Conservation (phyloP, 2,797 vertebrate species). For the Acipenser transmontanus region DNA sequence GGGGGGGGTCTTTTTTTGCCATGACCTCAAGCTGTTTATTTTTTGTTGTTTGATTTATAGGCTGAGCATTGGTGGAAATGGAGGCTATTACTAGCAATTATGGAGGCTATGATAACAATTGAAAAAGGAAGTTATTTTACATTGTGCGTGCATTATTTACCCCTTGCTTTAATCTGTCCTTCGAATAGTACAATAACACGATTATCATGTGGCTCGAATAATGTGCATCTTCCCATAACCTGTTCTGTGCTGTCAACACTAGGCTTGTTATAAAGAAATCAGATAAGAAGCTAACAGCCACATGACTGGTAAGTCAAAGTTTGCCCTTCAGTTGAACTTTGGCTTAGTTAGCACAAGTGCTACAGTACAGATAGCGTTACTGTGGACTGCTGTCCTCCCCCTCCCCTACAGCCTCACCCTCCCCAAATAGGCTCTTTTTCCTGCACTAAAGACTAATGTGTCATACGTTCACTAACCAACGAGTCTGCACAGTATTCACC, state of each 20-base stretch:
- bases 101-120: no score
- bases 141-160: not conserved
- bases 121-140: no score
- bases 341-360: constrained; percentile 64
- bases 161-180: not conserved
- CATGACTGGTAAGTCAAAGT: constrained; percentile 80
- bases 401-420: constrained; percentile 1
- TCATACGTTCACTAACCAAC: no score
- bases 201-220: constrained; percentile 77
- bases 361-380: not conserved
- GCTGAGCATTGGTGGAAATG: no score
- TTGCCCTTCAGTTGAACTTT: constrained; percentile 96
- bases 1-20: no score
- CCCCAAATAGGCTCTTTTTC: not conserved
- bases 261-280: constrained; percentile 90
- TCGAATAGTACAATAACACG: constrained; percentile 45
- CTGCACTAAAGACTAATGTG: no score
- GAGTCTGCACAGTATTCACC: no score
- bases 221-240: constrained; percentile 82
- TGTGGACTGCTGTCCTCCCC: constrained; percentile 2
- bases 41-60: no score
- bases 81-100: no score
- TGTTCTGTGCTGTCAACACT: constrained; percentile 93
- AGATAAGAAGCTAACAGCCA: constrained; percentile 80
- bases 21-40: no score